Evolutionary conservation across 2,113 vertebrate genomes (phyloP), one percentile per base, ranked within the genome.

Genomic region (Vicugna pacos): DNA sequence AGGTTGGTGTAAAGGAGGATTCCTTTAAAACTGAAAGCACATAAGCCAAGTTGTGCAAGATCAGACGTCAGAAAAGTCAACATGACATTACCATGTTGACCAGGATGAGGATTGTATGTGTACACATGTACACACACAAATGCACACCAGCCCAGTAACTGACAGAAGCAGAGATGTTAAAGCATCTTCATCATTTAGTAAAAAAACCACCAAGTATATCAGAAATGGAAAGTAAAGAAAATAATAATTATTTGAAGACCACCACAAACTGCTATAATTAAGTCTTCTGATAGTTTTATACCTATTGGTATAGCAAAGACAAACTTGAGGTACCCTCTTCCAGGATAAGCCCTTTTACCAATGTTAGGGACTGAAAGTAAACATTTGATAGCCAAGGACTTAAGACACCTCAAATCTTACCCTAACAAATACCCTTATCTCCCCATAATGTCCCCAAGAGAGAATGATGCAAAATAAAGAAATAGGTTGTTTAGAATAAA

Each of bases 201-300:
- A 32, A 75, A 85, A 38, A 75, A 88, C 65, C 54, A 65, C 30
- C 30, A 56, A 75, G 15, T 56, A 56, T 46, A 58, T 35, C 14
- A 56, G 48, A 58, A 12, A 60, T 20, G 84, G 26, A 64, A 32
- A 86, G n/a, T 38, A 94, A 79, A 86, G 72, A 64, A 86, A 92
- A 96, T 70, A 14, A n/a, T 35, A 38, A 62, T n/a, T 50, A 85
- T 26, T 87, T 83, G 38, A 92, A 95, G 67, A 93, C 12, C 2
- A 81, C 17, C 30, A 69, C 48, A 50, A 72, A 54, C 28, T 62
- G 17, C 26, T 90, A 3, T 38, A 56, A 83, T 83, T 14, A 82
- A 86, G 79, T 26, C 14, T 38, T 13, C 14, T 94, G 20, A 5
- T 42, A n/a, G 22, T 83, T 95, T 80, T 79, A 26, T 38, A 75